Conservation (phyloP, 2,888 invertebrate species). For the Conus canariensis region DNA sequence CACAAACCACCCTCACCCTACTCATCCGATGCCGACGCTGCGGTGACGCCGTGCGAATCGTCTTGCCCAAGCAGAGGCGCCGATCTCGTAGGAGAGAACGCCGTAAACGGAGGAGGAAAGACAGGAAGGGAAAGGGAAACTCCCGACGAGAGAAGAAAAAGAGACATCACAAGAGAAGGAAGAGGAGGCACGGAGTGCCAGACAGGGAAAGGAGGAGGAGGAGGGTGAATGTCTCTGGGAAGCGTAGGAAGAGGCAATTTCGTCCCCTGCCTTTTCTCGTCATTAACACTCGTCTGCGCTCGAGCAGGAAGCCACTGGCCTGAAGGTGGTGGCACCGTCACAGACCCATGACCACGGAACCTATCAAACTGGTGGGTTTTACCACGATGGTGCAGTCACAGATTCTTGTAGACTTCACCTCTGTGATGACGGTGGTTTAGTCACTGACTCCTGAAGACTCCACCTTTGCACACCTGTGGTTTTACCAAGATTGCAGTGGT, state of each 20-base stretch:
- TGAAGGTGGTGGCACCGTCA: neutral
- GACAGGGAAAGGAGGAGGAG: neutral
- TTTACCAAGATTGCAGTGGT: too few species aligned
- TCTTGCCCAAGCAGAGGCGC: constrained; percentile 26
- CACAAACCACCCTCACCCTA: constrained; percentile 36
- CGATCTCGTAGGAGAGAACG: neutral
- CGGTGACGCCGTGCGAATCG: constrained; percentile 33
- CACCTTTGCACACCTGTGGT: too few species aligned
- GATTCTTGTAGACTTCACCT: neutral
- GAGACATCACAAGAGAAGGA: neutral
- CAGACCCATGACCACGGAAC: neutral
- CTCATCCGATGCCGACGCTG: constrained; percentile 47
- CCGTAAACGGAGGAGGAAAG: neutral
- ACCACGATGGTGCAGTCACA: neutral
- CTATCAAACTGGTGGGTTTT: neutral
- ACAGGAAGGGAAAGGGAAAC: neutral
- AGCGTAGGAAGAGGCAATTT: neutral
- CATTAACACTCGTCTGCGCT: constrained; percentile 32
- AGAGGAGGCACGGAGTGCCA: neutral
- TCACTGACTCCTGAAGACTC: neutral
- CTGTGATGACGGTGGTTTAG: neutral
- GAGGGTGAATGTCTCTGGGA: neutral
- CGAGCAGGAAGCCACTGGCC: neutral
- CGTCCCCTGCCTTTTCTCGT: constrained; percentile 29
- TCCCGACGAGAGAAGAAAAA: neutral